Percentiles rank a stretch among this genome's conserved stretches.
These are phyloP conservation scores for Cheilosia pagana DNA, from an alignment of 2,888 invertebrate genomes.

Conservation along the genomic window DNA sequence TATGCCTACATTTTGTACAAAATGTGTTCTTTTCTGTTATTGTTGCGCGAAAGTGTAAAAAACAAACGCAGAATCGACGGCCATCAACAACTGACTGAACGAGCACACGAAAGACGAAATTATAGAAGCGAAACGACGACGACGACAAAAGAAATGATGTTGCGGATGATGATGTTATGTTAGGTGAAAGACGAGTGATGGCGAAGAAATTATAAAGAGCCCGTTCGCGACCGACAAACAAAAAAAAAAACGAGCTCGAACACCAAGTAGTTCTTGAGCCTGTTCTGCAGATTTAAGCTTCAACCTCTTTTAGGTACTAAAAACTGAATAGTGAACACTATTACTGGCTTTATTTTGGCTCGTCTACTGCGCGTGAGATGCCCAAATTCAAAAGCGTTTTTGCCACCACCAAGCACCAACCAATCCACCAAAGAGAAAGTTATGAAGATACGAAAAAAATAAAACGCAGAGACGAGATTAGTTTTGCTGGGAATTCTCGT, in stretches of 20 bases:
- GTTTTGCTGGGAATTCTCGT: neutral
- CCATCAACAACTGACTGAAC: slow-evolving; percentile 40
- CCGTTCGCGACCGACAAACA: neutral
- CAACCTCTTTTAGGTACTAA: no score
- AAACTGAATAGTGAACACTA: no score
- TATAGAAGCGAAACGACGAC: slow-evolving; percentile 37
- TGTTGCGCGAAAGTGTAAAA: slow-evolving; percentile 1
- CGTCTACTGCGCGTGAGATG: slow-evolving; percentile 4
- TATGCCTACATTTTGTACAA: neutral
- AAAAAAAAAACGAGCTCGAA: neutral
- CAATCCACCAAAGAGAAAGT: slow-evolving; percentile 64
- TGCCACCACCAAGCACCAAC: slow-evolving; percentile 28
- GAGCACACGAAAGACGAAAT: slow-evolving; percentile 17
- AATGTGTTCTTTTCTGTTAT: slow-evolving; percentile 1
- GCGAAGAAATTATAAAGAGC: slow-evolving; percentile 5
- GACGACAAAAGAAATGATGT: slow-evolving; percentile 26
- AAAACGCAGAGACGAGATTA: neutral
- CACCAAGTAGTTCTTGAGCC: no score
- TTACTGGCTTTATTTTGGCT: no score
- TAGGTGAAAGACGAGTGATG: neutral
- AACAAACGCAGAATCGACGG: slow-evolving; percentile 13
- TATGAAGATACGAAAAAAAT: slow-evolving; percentile 13
- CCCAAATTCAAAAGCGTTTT: slow-evolving; percentile 27
- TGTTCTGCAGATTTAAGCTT: no score
- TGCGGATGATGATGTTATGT: slow-evolving; percentile 25